Base-by-base conservation (phyloP, 2,113 vertebrate species). In the Eretmochelys imbricata region DNA sequence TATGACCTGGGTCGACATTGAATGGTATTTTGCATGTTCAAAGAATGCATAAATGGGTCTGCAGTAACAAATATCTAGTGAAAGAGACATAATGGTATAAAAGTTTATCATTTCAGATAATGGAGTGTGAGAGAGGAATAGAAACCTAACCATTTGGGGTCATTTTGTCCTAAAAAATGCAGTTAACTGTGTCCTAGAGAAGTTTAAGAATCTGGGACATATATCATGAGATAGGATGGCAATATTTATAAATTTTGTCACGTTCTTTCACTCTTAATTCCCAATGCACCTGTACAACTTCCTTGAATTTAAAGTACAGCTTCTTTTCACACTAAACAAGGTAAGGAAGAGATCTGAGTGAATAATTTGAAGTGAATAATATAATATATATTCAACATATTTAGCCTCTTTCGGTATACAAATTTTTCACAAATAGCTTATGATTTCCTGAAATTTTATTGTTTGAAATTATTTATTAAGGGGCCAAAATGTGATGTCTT, bases 221-320 rank as follows among this genome's bases (percentile, higher is more conserved):
- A 90, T 90, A 94, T 97, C 8, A 84, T 96, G 96, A 96, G 89
- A 90, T 97, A 96, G 94, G 96, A 85, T 94, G 79, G 96, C 96
- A 95, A 62, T 51, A 24, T 90, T 96, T 96, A 38, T 85, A 96
- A 93, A 82, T 79, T 92, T 97, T 92, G 51, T 86, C 82, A 96
- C 93, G 62, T 87, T 95, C 89, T 95, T 88, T 53, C 59, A n/a
- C 46, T 89, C 50, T 80, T 89, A 93, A 72, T 95, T 91, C 80
- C 65, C 65, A 94, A 79, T 35, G 83, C 80, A 89, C 9, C 16
- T 96, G 59, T 12, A 38, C 11, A 93, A 89, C 80, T 90, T 59
- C 80, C 95, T 95, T 96, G 93, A 90, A 89, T 17, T 83, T 89
- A 87, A 92, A 42, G 85, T 38, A 91, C 2, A 59, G 13, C 38